These are phyloP conservation scores for Rhea pennata DNA, from an alignment of 2,113 vertebrate species.

Conservation along the genomic window DNA sequence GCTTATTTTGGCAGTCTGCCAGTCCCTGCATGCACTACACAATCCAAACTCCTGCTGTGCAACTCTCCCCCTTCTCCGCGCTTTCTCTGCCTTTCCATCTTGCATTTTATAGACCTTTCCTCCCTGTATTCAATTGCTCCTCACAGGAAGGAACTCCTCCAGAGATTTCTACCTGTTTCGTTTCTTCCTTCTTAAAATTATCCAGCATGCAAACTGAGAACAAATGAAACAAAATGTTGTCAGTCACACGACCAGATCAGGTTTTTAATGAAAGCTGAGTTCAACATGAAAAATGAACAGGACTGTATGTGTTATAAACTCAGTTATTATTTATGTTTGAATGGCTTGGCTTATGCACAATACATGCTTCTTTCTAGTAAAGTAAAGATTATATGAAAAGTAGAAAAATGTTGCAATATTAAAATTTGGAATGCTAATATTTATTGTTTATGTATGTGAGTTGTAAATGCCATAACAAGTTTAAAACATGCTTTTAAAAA, in stretches of 20 bases:
- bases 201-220: not conserved
- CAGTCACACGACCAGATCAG: accelerated
- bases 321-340: not conserved
- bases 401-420: too few relatives aligned
- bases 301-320: not conserved
- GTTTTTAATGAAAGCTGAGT: not conserved
- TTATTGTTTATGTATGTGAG: not conserved
- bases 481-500: not conserved
- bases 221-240: not conserved
- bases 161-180: not conserved
- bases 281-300: not conserved
- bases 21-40: not conserved
- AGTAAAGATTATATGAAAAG: too few relatives aligned
- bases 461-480: not conserved
- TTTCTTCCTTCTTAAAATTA: not conserved
- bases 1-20: not conserved
- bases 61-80: not conserved
- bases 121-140: not conserved
- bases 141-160: not conserved
- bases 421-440: too few relatives aligned
- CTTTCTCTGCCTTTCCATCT: not conserved
- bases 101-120: not conserved
- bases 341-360: not conserved
- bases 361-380: too few relatives aligned
- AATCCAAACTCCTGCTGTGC: not conserved